Base-by-base conservation (phyloP, 2,113 vertebrate genomes). In the Acinonyx jubatus region DNA sequence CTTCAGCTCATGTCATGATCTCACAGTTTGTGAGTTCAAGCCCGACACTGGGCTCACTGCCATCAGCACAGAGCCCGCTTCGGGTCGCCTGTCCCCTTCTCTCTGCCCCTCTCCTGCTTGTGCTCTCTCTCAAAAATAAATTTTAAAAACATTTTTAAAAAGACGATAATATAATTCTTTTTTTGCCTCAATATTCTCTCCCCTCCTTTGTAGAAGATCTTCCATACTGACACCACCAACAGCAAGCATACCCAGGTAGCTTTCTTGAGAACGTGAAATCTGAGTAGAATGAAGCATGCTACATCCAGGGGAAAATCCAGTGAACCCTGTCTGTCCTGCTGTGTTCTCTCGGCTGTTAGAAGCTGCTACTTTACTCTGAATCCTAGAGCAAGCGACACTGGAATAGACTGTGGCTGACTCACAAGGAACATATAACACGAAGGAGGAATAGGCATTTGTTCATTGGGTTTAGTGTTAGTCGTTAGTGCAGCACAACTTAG, bases 161-260 rank as follows among this genome's bases (percentile, higher is more conserved):
- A 66, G 8, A n/a, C 25, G 16, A 29, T 10, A 61, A 29, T 29
- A 19, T 4, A 16, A 6, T 61, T 74, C 27, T 7, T 36, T 45
- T 14, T 12, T 15, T 13, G 4, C 7, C 48, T 23, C 27, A 36
- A 0, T 33, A 19, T 45, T 68, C 74, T 25, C 50, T 79, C 63
- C 5, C 33, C 4, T 87, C n/a, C 33, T 0, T 48, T 21, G 41
- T 36, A 55, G 55, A 55, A 33, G 55, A 6, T 7, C 19, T 65
- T 52, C 9, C 0, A 5, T 3, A 7, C 10, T 38, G 10, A 33
- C 7, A 1, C 4, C 21, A 2, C 4, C 1, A 1, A 7, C 0
- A 15, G 45, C 65, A 27, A 63, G 16, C 29, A 11, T 1, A n/a
- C 45, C 23, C 74, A 21, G 1, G 5, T 41, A 65, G 23, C 55